Percentiles rank a stretch among this genome's conserved stretches.
Conservation (phyloP, 2,888 invertebrate genomes). For the Antitype chi region DNA sequence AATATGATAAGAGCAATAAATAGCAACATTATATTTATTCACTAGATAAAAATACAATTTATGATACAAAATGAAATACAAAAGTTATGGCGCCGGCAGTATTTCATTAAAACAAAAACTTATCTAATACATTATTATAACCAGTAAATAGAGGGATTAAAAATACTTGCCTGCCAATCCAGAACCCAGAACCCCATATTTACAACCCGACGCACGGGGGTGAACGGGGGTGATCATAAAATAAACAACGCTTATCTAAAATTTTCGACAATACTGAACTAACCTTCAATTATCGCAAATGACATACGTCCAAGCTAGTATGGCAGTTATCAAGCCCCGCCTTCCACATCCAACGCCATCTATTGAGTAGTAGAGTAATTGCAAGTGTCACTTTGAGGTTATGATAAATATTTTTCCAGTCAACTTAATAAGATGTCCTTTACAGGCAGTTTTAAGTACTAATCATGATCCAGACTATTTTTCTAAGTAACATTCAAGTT, state of each 20-base stretch:
- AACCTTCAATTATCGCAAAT: constrained; percentile 76
- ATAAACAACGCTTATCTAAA: constrained; percentile 78
- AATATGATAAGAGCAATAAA: constrained; percentile 24
- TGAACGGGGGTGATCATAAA: constrained; percentile 71
- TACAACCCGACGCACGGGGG: constrained; percentile 59
- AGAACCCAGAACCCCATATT: constrained; percentile 70
- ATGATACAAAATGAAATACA: constrained; percentile 30
- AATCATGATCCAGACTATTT: constrained; percentile 32
- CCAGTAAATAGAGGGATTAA: constrained; percentile 70
- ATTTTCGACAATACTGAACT: constrained; percentile 76
- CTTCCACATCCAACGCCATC: constrained; percentile 76
- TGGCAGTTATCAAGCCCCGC: constrained; percentile 76
- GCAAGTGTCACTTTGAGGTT: constrained; percentile 77
- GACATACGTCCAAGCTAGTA: constrained; percentile 74
- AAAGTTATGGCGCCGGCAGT: constrained; percentile 50
- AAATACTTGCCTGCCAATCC: constrained; percentile 69
- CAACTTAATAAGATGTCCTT: constrained; percentile 26
- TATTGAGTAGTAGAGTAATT: constrained; percentile 65
- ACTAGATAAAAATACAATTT: constrained; percentile 6
- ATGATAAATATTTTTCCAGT: constrained; percentile 62
- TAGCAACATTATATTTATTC: background rate
- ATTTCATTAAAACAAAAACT: constrained; percentile 56
- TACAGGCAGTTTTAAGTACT: constrained; percentile 2
- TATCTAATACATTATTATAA: constrained; percentile 58
- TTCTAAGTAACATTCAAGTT: constrained; percentile 25